Percentiles rank a stretch among this genome's conserved stretches.
These are phyloP conservation scores for Dryomyza anilis DNA, from an alignment of 2,888 invertebrate species.

Conservation along the genomic window DNA sequence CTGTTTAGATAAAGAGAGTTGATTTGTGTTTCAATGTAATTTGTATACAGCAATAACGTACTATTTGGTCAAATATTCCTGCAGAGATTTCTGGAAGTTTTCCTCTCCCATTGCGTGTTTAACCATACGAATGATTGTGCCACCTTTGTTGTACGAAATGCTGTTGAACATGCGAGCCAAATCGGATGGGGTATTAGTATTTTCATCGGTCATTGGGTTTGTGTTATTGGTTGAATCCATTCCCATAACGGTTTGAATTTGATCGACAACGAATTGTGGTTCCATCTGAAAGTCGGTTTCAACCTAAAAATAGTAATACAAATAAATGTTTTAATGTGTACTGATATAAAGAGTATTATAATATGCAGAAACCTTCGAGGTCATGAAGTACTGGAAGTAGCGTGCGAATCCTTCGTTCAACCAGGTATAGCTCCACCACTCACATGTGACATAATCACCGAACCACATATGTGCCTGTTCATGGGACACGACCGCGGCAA, in stretches of 20 bases:
- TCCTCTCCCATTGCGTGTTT: conserved; percentile 66
- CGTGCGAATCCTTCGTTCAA: conserved; percentile 72
- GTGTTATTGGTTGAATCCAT: conserved; percentile 66
- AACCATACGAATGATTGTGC: conserved; percentile 72
- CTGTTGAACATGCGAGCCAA: conserved; percentile 69
- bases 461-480: conserved; percentile 72
- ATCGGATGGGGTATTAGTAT: conserved; percentile 66
- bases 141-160: conserved; percentile 74
- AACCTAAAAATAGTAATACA: conserved; percentile 60
- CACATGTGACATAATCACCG: conserved; percentile 67
- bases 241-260: conserved; percentile 69
- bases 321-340: not conserved
- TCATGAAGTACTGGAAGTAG: conserved; percentile 74
- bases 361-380: conserved; percentile 45
- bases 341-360: not conserved
- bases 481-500: conserved; percentile 65
- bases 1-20: conserved; percentile 36
- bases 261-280: conserved; percentile 73
- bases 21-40: not conserved
- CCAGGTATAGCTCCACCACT: conserved; percentile 67
- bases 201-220: conserved; percentile 66
- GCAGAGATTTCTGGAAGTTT: conserved; percentile 65
- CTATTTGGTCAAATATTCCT: conserved; percentile 63
- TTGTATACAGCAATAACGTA: conserved; percentile 37
- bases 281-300: conserved; percentile 69